phyloP scores from a whole-genome alignment of 2,113 vertebrate species.

The Nerophis lumbriciformis region DNA sequence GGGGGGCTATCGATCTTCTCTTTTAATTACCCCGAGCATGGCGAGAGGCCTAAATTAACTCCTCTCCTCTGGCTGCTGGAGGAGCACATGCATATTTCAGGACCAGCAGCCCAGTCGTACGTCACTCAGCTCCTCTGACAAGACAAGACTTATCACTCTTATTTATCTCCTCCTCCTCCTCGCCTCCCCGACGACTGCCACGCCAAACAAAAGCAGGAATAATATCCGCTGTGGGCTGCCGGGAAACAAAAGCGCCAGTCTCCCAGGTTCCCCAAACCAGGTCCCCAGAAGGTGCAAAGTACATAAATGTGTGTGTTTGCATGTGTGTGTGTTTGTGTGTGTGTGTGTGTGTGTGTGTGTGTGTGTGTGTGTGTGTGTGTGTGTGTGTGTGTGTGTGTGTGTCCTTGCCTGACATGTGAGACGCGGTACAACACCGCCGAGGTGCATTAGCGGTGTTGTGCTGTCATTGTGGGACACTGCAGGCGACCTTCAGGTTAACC shows the following conservation, averaged over 20 bases:
- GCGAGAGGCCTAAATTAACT: conserved; percentile 78
- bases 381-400: conserved; percentile 20
- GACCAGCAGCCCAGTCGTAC: conserved; percentile 65
- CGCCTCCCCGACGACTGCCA: conserved; percentile 42
- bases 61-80: conserved; percentile 67
- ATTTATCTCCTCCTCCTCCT: conserved; percentile 57
- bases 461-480: conserved; percentile 53
- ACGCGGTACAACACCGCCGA: conserved; percentile 45
- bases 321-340: too few relatives aligned
- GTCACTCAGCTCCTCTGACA: conserved; percentile 71
- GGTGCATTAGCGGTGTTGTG: conserved; percentile 63
- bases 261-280: conserved; percentile 26
- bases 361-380: conserved; percentile 18
- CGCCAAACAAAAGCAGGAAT: conserved; percentile 69
- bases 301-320: neutral
- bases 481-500: conserved; percentile 6
- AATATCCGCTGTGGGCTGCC: conserved; percentile 45
- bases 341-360: conserved; percentile 19
- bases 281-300: too few relatives aligned
- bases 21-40: conserved; percentile 81
- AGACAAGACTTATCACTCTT: conserved; percentile 72
- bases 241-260: conserved; percentile 44
- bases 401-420: conserved; percentile 49
- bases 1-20: conserved; percentile 77
- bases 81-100: conserved; percentile 79